Evolutionary conservation across 2,113 vertebrate genomes (phyloP), one percentile per base, ranked within the genome.

Genomic region (Tetrao urogallus): DNA sequence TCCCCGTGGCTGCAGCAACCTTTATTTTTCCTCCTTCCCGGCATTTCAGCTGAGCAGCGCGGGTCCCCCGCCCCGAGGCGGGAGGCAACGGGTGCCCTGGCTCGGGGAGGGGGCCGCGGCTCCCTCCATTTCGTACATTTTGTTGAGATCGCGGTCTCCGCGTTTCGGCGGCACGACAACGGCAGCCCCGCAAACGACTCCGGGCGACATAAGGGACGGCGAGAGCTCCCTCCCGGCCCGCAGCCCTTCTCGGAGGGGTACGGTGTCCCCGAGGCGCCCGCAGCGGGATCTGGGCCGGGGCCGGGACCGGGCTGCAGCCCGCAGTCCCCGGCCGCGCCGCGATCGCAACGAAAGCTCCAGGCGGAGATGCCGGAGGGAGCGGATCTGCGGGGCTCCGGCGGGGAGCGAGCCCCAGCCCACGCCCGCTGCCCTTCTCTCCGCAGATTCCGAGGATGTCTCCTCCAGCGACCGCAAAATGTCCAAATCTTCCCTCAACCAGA

Each of bases 361-460:
- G 61, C 71, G 5, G 65, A 80, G 45, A 38, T 7, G n/a, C 70
- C 21, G 75, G 47, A 94, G 83, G 65, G 56, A 90, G 72, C 36
- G 42, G 30, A 43, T 5, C 43, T 22, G 21, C 47, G 60, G 47
- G 15, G n/a, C 43, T 64, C 56, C 24, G 45, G n/a, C 20, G 10
- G 42, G 28, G 32, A 89, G 66, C 14, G 70, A 85, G 56, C 70
- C 60, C 74, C 10, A 21, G 66, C 84, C 73, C 86, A 94, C 88
- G 63, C 88, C 83, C 73, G 58, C 95, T 67, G 84, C 96, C 89
- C 85, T 76, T 94, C 74, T 95, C 69, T 86, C 67, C 64, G 47
- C 96, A 99, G 99, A 99, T 97, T 99, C 99, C 13, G 99, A 99
- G 58, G 99, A 99, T 97, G 98, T 99, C 65, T 99, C 99, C 70